Evolutionary conservation across 2,888 invertebrate species (phyloP).

Genomic region (Sinopyrophorus schimmeli): DNA sequence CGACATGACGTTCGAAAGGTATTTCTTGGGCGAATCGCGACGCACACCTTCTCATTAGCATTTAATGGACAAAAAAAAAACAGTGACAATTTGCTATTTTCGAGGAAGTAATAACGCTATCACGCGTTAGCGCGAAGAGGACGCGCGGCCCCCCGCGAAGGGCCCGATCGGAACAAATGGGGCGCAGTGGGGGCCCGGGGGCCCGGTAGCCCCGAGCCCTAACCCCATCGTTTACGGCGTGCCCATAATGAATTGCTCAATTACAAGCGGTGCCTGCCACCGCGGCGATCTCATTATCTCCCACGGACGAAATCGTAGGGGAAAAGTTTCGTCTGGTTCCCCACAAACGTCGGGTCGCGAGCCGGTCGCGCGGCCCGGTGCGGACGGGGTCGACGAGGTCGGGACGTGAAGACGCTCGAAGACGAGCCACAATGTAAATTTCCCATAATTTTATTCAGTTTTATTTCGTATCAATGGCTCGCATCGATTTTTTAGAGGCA

Average conservation of each 20-base stretch:
- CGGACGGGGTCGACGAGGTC: neutral
- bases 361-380: too few relatives aligned
- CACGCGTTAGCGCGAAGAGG: too few relatives aligned
- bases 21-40: too few relatives aligned
- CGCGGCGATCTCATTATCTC: conserved; percentile 48
- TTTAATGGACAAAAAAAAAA: too few relatives aligned
- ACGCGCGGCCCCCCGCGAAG: conserved; percentile 43
- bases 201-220: conserved; percentile 44
- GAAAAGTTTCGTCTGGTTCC: conserved; percentile 12
- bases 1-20: too few relatives aligned
- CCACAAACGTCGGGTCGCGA: conserved; percentile 4
- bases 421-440: conserved; percentile 21
- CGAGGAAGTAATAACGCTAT: too few relatives aligned
- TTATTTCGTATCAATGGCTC: conserved; percentile 38
- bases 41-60: too few relatives aligned
- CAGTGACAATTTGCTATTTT: too few relatives aligned
- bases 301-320: conserved; percentile 43
- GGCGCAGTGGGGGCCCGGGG: conserved; percentile 42
- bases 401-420: conserved; percentile 7
- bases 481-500: conserved; percentile 29
- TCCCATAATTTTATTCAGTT: conserved; percentile 35
- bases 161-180: conserved; percentile 46
- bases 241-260: conserved; percentile 48
- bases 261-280: conserved; percentile 47
- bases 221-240: conserved; percentile 43